Percentiles rank a stretch among this genome's conserved stretches.
Evolutionary conservation across 2,113 vertebrate species (phyloP).

Genomic region (Prunella himalayana): DNA sequence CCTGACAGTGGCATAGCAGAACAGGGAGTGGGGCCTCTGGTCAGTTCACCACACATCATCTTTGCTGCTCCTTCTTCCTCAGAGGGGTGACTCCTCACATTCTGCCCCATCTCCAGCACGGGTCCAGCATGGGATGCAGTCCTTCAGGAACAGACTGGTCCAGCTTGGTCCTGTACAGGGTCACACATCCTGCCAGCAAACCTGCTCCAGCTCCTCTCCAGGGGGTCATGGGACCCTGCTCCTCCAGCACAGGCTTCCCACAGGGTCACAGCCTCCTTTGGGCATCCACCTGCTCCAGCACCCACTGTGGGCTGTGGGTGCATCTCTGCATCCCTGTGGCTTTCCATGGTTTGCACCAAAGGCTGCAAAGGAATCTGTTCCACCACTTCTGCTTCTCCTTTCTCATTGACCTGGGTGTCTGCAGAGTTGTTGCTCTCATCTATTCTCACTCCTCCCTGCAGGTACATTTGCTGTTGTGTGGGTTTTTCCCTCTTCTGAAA

Average conservation of each 20-base stretch:
- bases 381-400: not conserved
- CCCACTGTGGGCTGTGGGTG: not conserved
- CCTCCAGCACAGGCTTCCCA: not conserved
- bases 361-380: not conserved
- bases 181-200: not conserved
- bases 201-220: not conserved
- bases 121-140: not conserved
- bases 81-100: not conserved
- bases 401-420: not conserved
- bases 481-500: not conserved
- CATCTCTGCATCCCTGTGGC: not conserved
- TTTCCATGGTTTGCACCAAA: not conserved
- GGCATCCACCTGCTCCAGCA: not conserved
- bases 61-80: not conserved
- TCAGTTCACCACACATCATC: not conserved
- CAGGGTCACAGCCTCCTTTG: not conserved
- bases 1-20: rapidly evolving
- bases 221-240: not conserved
- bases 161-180: rapidly evolving
- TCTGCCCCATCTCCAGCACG: not conserved
- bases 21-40: no score
- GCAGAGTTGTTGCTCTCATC: not conserved
- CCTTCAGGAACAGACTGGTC: not conserved
- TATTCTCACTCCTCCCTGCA: not conserved
- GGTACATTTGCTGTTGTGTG: not conserved